Base-by-base conservation (phyloP, 1,140 invertebrate species). In the Caenorhabditis elegans region DNA sequence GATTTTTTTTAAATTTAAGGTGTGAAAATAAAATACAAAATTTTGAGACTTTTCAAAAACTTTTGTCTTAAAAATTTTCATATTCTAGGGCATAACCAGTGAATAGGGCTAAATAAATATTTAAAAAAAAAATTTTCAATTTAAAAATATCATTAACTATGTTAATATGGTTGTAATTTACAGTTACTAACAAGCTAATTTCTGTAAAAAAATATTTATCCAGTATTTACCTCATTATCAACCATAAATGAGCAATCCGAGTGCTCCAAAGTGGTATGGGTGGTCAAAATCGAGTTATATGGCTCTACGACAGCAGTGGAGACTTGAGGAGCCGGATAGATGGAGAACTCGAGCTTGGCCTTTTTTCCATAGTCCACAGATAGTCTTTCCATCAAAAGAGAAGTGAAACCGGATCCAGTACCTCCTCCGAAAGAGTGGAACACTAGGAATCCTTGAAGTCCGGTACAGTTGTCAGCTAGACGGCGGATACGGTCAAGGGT, bases 391-490 rank as follows among this genome's bases (percentile, higher is more conserved):
- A 95, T 91, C 17, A 95, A 90, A 1, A 94, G 90, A 0, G 93
- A 92, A 0, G 93, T 93, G 85, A 95, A 94, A 4, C 94, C 87
- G 43, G 91, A 92, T 28, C 93, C 92, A n/a, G 93, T 93, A 39
- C 95, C 81, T 28, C 95, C 95, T 46, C 95, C 95, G 89, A 96
- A 96, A 0, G 94, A 94, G 90, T 95, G 94, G 90, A 95, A 96
- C 85, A 95, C 94, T n/a, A 96, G 91, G 90, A 96, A 96, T 24
- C 95, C 95, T 90, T 95, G 94, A 13, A 87, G 79, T 34, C 94
- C 94, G 48, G 93, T 94, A 90, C 95, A 96, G 90, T 94, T 94
- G 88, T 95, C 95, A 4, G 94, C 93, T 81, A 95, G 90, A 90
- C 94, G 94, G 93, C 86, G 83, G 75, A 90, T 95, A 94, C 3